These are phyloP conservation scores for Julus scandinavius DNA, from an alignment of 2,888 invertebrate species.

Conservation along the genomic window DNA sequence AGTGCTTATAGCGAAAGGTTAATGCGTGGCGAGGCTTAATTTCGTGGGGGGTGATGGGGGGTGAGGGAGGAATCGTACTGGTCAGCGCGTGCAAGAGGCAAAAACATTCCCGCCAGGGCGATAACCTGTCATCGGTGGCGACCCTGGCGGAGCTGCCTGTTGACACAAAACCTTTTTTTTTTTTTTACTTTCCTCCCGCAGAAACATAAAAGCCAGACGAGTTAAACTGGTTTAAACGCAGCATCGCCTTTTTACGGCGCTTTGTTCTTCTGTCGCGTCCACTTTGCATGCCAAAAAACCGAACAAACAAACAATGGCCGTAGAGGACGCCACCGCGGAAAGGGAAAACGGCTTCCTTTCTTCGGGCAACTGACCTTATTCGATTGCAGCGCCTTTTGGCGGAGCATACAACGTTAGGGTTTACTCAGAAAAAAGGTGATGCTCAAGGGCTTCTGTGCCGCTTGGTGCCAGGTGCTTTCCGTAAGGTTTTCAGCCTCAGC, in stretches of 20 bases:
- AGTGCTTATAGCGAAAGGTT: not conserved
- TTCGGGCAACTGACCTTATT: too few relatives aligned
- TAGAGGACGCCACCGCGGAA: not conserved
- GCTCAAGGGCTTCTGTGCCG: too few relatives aligned
- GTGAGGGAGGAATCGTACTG: not conserved
- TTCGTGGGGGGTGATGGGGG: too few relatives aligned
- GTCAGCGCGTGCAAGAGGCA: slow-evolving; percentile 8
- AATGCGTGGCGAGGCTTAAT: not conserved
- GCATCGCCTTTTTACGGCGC: not conserved
- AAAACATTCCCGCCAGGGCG: slow-evolving; percentile 30
- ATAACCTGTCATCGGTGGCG: slow-evolving; percentile 33
- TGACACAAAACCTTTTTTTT: not conserved
- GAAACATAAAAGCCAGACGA: slow-evolving; percentile 26
- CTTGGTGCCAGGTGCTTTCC: too few relatives aligned
- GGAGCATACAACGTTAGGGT: too few relatives aligned
- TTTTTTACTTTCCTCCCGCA: not conserved
- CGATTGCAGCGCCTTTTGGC: too few relatives aligned
- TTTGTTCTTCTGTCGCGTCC: not conserved
- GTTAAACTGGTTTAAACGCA: slow-evolving; percentile 19
- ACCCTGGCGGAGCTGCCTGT: slow-evolving; percentile 26
- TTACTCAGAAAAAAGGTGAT: too few relatives aligned
- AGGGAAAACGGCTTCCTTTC: not conserved
- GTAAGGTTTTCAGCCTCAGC: too few relatives aligned
- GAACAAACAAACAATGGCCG: not conserved
- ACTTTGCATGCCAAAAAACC: not conserved